These are phyloP conservation scores for Romanogobio albipinnatus DNA, from an alignment of 2,113 vertebrate species.

Conservation along the genomic window DNA sequence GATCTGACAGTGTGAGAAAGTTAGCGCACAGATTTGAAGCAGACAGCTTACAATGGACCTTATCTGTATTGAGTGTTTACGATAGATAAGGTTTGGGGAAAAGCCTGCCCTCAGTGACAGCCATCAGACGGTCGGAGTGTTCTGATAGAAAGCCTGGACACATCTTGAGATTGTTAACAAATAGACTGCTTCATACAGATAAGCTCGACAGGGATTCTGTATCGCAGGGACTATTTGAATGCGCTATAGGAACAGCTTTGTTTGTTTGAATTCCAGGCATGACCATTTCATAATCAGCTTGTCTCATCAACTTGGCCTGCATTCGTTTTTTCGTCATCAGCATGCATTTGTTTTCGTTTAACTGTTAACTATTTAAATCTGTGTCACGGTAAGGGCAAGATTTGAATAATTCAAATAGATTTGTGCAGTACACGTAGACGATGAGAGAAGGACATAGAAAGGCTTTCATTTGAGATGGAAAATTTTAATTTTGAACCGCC, in stretches of 20 bases:
- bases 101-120: constrained; percentile 26
- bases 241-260: background rate
- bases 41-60: constrained; percentile 30
- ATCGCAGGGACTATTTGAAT: background rate
- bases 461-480: background rate
- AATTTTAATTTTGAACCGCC: background rate
- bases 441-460: background rate
- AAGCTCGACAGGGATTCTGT: background rate
- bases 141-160: constrained; percentile 31
- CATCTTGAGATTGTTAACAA: constrained; percentile 42
- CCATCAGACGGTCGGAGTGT: background rate
- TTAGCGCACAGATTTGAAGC: constrained; percentile 21
- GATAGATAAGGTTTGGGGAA: constrained; percentile 40
- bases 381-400: background rate
- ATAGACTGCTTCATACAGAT: constrained; percentile 21
- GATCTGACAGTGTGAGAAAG: constrained; percentile 35
- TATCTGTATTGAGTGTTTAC: constrained; percentile 44
- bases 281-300: background rate
- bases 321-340: background rate
- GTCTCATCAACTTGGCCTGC: background rate
- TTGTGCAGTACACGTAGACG: background rate
- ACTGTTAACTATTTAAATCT: background rate
- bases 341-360: background rate
- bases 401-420: constrained; percentile 22
- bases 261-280: background rate